These are phyloP conservation scores for Lophotriccus pileatus DNA, from an alignment of 2,797 vertebrate species.

Conservation along the genomic window DNA sequence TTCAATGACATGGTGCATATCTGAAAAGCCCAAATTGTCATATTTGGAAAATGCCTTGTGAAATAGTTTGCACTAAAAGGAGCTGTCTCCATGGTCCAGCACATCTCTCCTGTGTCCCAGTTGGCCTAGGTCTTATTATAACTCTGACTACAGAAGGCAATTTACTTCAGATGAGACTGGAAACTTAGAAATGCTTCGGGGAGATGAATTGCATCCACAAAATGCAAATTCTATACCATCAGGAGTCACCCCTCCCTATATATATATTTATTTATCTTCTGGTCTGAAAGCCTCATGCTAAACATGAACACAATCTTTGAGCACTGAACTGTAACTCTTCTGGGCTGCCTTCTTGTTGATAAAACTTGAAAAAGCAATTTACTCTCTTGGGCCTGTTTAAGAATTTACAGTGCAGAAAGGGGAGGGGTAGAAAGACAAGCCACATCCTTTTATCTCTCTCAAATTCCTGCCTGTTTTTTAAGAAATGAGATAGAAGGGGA, in stretches of 20 bases:
- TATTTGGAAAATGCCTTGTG: not conserved
- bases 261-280: not conserved
- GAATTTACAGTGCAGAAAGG: slow-evolving; percentile 18
- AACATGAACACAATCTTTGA: slow-evolving; percentile 2
- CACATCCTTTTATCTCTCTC: not conserved
- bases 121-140: not conserved
- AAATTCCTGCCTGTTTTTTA: not conserved
- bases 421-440: not conserved
- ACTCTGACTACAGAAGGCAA: not conserved
- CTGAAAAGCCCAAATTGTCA: not conserved
- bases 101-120: not conserved
- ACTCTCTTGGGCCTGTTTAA: not conserved
- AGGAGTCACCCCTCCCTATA: not conserved
- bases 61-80: not conserved
- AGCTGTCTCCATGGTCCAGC: not conserved
- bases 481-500: not conserved
- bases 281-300: not conserved
- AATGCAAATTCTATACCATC: not conserved
- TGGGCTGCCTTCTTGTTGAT: slow-evolving; percentile 32
- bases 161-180: not conserved
- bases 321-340: slow-evolving; percentile 27
- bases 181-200: not conserved
- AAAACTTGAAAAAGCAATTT: slow-evolving; percentile 54
- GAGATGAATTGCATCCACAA: not conserved
- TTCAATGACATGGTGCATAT: not conserved